Base-by-base conservation (phyloP, 2,888 invertebrate genomes). In the Cyclophora punctaria region DNA sequence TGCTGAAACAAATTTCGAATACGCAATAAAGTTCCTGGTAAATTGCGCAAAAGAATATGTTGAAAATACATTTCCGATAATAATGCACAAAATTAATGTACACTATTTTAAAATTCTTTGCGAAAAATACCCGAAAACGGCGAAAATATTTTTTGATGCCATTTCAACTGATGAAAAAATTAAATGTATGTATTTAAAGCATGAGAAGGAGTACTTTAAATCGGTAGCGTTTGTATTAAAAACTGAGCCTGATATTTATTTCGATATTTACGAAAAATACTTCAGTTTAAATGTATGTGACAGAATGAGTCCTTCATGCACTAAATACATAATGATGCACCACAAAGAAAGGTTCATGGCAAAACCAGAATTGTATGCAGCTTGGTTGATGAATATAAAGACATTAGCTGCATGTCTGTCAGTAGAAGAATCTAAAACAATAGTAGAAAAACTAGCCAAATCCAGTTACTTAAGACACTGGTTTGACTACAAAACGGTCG, bases 351-450 rank as follows among this genome's bases (percentile, higher is more conserved):
- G 72, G 49, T 71, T 76, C 47, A 47, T 61, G 7, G 60, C 55
- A 0, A 82, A 81, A 55, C 55, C 67, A 0, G 82, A 79, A 50
- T 53, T 81, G 4, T 82, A 81, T 47, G 58, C 69, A 3, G 63
- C 58, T 2, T 67, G 63, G 55, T 49, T 81, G 4, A 60, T 82
- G 5, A 56, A 81, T 52, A 60, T 69, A 5, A 62, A 68, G 6
- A 67, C 75, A 1, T 45, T 80, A 41, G 78, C 78, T 3, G 53
- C 56, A 46, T 63, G 58, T 46, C 64, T 82, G 7, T 68, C 48
- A 7, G 55, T 53, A 37, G 66, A 71, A 2, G 78, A 82, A 55
- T 72, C 72, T 34, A 74, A 75, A 58, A 63, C 74, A 3, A 51
- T 78, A 0, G 57, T 78, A 2, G 5, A 75, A 0, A 64, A 60